Percentiles rank a stretch among this genome's conserved stretches.
These are phyloP conservation scores for Haliclona indistincta DNA, from an alignment of 37 sponge, comb jelly and placozoan species.

Conservation along the genomic window DNA sequence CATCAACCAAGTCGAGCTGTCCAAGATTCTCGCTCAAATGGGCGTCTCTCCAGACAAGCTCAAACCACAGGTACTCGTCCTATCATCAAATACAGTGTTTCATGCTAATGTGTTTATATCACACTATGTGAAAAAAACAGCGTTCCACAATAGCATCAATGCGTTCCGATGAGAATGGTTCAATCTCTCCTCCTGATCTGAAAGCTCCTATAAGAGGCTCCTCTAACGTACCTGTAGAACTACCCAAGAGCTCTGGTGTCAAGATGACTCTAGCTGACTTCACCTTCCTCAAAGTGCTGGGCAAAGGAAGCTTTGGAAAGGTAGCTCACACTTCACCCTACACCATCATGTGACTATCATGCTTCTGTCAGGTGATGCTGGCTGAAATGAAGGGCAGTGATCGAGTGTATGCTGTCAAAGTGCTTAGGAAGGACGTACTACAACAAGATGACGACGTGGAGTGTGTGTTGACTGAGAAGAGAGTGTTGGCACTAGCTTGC, in stretches of 20 bases:
- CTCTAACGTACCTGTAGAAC: constrained; percentile 3
- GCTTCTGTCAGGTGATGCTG: constrained; percentile 80
- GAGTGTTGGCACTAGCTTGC: constrained; percentile 87
- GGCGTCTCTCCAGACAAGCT: constrained; percentile 76
- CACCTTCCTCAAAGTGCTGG: constrained; percentile 88
- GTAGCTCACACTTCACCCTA: neutral
- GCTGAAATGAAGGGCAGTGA: constrained; percentile 80
- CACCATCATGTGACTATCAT: neutral
- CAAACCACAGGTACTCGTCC: constrained; percentile 9
- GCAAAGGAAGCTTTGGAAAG: constrained; percentile 98
- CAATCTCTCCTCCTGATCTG: constrained; percentile 19
- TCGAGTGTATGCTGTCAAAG: constrained; percentile 92
- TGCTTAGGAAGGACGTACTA: constrained; percentile 88
- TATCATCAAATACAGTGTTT: neutral
- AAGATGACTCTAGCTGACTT: constrained; percentile 78
- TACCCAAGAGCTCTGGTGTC: constrained; percentile 8
- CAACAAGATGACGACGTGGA: constrained; percentile 92
- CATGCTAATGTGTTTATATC: neutral
- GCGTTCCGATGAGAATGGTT: constrained; percentile 9
- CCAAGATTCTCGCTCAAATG: constrained; percentile 77
- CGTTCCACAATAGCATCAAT: neutral
- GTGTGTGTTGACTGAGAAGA: constrained; percentile 95
- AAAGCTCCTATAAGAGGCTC: constrained; percentile 32
- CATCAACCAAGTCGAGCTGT: constrained; percentile 83
- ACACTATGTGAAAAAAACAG: neutral